phyloP scores from a whole-genome alignment of 2,888 invertebrate genomes.

The Caenorhabditis sp. region DNA sequence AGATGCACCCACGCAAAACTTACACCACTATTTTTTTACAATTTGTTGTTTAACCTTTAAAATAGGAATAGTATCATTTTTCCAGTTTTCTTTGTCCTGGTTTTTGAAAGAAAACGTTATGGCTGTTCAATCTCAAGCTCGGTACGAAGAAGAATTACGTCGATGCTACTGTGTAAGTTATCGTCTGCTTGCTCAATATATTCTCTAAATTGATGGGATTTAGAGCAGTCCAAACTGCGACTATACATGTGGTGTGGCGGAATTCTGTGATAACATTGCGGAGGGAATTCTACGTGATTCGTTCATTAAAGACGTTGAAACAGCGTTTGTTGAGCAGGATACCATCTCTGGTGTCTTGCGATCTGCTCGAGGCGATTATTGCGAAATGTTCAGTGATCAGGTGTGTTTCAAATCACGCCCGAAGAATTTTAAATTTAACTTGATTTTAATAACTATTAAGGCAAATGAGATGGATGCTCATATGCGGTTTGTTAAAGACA shows the following conservation, averaged over 20 bases:
- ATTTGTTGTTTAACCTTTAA: too few relatives aligned
- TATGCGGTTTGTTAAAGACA: slow-evolving; percentile 29
- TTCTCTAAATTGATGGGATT: background rate
- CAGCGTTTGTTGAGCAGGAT: slow-evolving; percentile 26
- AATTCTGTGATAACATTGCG: slow-evolving; percentile 9
- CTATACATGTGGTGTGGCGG: slow-evolving; percentile 14
- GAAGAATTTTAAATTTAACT: too few relatives aligned
- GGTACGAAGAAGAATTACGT: slow-evolving; percentile 9
- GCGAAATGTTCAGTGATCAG: slow-evolving; percentile 41
- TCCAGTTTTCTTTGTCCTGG: background rate
- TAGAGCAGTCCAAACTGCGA: slow-evolving; percentile 21
- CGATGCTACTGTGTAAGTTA: slow-evolving; percentile 41
- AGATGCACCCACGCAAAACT: too few relatives aligned
- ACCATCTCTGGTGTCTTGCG: slow-evolving; percentile 34
- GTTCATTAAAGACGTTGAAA: slow-evolving; percentile 29
- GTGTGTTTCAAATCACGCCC: slow-evolving; percentile 25
- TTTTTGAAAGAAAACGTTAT: background rate
- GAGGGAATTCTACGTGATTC: slow-evolving; percentile 12
- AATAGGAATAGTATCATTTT: too few relatives aligned
- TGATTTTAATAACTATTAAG: slow-evolving; percentile 3
- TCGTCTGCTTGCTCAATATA: background rate
- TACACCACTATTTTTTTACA: too few relatives aligned
- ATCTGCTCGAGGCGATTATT: slow-evolving; percentile 31
- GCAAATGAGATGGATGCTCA: slow-evolving; percentile 43
- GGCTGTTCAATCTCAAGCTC: slow-evolving; percentile 5